Conservation (phyloP, 2,797 vertebrate species). For the Numenius phaeopus region DNA sequence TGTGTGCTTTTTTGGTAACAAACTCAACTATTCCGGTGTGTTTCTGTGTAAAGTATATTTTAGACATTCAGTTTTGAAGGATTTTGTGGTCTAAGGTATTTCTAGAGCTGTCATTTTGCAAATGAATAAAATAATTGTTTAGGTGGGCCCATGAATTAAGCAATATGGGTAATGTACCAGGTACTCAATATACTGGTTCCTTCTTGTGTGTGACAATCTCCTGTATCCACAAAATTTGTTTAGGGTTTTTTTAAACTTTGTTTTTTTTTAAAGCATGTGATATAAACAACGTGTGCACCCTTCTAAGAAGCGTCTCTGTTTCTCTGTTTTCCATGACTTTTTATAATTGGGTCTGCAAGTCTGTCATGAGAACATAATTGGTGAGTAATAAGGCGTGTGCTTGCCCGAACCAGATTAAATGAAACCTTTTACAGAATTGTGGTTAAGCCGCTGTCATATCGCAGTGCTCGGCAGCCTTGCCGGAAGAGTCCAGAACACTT, state of each 20-base stretch:
- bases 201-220: background rate
- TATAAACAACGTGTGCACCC: background rate
- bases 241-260: background rate
- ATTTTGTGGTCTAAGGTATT: background rate
- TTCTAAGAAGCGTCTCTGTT: background rate
- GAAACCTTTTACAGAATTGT: background rate
- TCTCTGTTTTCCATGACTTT: background rate
- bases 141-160: background rate
- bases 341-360: background rate
- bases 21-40: background rate
- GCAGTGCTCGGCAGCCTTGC: background rate
- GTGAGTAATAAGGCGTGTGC: background rate
- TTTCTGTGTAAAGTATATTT: background rate
- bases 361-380: background rate
- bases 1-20: background rate
- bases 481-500: background rate
- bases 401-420: background rate
- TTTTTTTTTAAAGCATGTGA: background rate
- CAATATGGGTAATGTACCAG: background rate
- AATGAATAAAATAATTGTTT: background rate
- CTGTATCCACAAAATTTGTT: background rate
- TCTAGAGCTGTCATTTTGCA: background rate
- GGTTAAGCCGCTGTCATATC: rapidly evolving
- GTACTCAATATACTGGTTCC: background rate
- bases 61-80: background rate